Percentiles rank a stretch among this genome's conserved stretches.
phyloP scores from a whole-genome alignment of 2,888 invertebrate species.

The Exocentrus adspersus region DNA sequence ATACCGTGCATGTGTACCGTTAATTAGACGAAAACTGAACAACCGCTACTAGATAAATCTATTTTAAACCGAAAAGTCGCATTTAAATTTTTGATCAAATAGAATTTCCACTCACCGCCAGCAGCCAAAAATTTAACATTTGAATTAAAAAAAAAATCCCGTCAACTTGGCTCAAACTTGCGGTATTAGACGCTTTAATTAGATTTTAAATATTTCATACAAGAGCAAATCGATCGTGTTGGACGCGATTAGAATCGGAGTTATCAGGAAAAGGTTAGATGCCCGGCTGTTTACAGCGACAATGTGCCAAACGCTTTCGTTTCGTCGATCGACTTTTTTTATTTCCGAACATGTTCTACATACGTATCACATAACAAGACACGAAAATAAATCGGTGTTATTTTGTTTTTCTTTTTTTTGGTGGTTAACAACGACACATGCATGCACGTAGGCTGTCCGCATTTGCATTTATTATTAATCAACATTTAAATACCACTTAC shows the following conservation, averaged over 20 bases:
- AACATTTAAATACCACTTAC: background rate
- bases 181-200: constrained; percentile 50
- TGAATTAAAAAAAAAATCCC: constrained; percentile 59
- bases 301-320: constrained; percentile 7
- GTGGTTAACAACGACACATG: background rate
- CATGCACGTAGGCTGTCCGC: no score
- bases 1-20: constrained; percentile 27
- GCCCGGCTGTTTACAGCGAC: constrained; percentile 22
- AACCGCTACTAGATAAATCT: constrained; percentile 47
- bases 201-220: constrained; percentile 47
- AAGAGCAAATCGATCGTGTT: constrained; percentile 41
- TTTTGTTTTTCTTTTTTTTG: background rate
- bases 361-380: background rate
- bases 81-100: constrained; percentile 60
- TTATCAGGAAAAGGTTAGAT: constrained; percentile 42
- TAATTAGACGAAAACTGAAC: constrained; percentile 40
- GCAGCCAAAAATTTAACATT: constrained; percentile 64
- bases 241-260: constrained; percentile 37
- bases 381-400: constrained; percentile 11
- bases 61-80: constrained; percentile 56
- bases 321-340: background rate
- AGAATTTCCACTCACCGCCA: constrained; percentile 54
- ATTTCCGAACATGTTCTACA: background rate
- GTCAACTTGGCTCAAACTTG: constrained; percentile 48
- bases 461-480: background rate